Base-by-base conservation (phyloP, 2,888 invertebrate genomes). In the Caenorhabditis japonica region DNA sequence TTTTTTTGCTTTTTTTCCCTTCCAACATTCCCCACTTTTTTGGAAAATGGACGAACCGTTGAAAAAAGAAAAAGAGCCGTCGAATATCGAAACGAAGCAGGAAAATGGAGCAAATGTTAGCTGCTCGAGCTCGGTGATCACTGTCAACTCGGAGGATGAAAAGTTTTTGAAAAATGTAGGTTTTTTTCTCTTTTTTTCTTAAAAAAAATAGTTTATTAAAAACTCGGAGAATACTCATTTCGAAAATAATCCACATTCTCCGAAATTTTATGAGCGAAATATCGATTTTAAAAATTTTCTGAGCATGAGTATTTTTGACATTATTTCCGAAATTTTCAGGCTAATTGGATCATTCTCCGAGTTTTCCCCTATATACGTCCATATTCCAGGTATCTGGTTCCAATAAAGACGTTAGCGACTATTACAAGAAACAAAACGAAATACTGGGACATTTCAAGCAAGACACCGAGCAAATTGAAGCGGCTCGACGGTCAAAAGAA, bases 341-440 rank as follows among this genome's bases (percentile, higher is more conserved):
- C 52, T 8, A 19, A 46, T 1, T 21, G 19, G n/a, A 52, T 46
- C 5, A 46, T 49, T 7, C 59, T 59, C 13, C 8, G 51, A 8
- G 34, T 73, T 3, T 15, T 46, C 38, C 75, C n/a, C n/a, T n/a
- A n/a, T n/a, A n/a, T n/a, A n/a, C n/a, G n/a, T n/a, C n/a, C n/a
- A n/a, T n/a, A n/a, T n/a, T n/a, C n/a, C n/a, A n/a, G n/a, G n/a
- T n/a, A n/a, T n/a, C n/a, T n/a, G n/a, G n/a, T n/a, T n/a, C n/a
- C n/a, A n/a, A n/a, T n/a, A n/a, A n/a, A n/a, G n/a, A n/a, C n/a
- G n/a, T n/a, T n/a, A n/a, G n/a, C n/a, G n/a, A 81, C 36, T 85
- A 83, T 70, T 85, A 85, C 75, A 75, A 84, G 61, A 73, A 80
- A 38, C 85, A 85, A 62, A 81, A 79, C 64, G 77, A 80, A 41